Evolutionary conservation across 2,888 invertebrate genomes (phyloP).

Genomic region (Sinotaia quadrata): DNA sequence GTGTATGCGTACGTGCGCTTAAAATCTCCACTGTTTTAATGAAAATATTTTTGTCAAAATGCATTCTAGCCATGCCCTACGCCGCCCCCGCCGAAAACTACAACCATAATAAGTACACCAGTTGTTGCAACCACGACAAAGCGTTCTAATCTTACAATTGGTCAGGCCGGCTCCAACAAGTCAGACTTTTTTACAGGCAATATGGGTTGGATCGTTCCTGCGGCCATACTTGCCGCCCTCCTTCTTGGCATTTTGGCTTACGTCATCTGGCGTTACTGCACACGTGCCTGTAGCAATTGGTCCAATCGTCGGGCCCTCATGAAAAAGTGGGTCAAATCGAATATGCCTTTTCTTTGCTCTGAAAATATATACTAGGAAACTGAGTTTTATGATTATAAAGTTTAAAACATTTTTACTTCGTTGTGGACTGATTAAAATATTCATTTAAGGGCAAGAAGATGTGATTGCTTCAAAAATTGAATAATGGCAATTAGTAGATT

Average conservation of each 20-base stretch:
- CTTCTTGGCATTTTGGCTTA: not conserved
- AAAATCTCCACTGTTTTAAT: not conserved
- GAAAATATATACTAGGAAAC: too few relatives aligned
- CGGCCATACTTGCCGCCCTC: constrained; percentile 7
- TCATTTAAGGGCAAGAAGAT: too few relatives aligned
- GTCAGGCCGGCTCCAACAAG: not conserved
- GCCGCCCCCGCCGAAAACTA: not conserved
- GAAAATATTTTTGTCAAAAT: not conserved
- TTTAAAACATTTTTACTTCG: too few relatives aligned
- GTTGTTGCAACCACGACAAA: not conserved
- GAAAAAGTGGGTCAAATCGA: constrained; percentile 16
- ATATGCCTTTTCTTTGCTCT: too few relatives aligned
- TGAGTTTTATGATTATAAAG: too few relatives aligned
- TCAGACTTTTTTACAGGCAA: not conserved
- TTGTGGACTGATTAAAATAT: too few relatives aligned
- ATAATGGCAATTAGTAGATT: too few relatives aligned
- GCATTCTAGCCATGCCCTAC: not conserved
- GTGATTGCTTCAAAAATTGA: too few relatives aligned
- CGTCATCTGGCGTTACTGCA: constrained; percentile 10
- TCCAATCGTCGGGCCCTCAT: not conserved
- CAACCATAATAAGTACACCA: not conserved
- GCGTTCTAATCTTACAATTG: not conserved
- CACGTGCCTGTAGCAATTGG: not conserved
- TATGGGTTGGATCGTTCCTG: constrained; percentile 15
- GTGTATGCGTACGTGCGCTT: not conserved